Percentiles rank a stretch among this genome's conserved stretches.
phyloP scores from a whole-genome alignment of 2,113 vertebrate species.

The Aegithalos caudatus region DNA sequence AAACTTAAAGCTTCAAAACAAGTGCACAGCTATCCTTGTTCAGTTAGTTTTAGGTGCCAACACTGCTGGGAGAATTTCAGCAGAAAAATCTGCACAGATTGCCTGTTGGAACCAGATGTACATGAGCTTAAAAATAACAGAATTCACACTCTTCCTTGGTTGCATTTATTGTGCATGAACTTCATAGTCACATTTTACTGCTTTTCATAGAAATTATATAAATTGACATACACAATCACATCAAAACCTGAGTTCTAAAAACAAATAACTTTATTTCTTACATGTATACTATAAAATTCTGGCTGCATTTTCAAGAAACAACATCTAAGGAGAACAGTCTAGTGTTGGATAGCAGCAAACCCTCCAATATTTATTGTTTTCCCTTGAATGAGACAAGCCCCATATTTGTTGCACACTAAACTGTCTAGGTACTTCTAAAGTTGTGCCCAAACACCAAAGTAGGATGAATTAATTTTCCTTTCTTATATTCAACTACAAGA shows the following conservation, averaged over 20 bases:
- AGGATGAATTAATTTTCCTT: neutral
- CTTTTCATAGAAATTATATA: constrained; percentile 20
- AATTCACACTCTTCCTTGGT: neutral
- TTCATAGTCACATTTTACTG: constrained; percentile 24
- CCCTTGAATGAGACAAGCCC: neutral
- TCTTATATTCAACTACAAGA: neutral
- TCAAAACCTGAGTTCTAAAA: constrained; percentile 56
- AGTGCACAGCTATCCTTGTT: neutral
- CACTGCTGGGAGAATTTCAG: neutral
- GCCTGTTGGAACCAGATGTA: neutral
- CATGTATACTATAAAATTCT: neutral
- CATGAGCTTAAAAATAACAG: neutral
- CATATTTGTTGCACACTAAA: neutral
- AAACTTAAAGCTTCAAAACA: neutral
- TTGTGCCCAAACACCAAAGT: neutral
- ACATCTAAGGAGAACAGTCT: neutral
- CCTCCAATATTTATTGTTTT: neutral
- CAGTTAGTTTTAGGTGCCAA: neutral
- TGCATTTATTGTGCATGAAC: constrained; percentile 57
- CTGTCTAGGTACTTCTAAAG: neutral
- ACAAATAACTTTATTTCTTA: neutral
- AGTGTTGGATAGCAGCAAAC: constrained; percentile 23
- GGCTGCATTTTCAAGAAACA: constrained; percentile 27
- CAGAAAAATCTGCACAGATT: neutral
- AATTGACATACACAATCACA: neutral